These are phyloP conservation scores for Hesperia comma DNA, from an alignment of 2,888 invertebrate species.

Conservation along the genomic window DNA sequence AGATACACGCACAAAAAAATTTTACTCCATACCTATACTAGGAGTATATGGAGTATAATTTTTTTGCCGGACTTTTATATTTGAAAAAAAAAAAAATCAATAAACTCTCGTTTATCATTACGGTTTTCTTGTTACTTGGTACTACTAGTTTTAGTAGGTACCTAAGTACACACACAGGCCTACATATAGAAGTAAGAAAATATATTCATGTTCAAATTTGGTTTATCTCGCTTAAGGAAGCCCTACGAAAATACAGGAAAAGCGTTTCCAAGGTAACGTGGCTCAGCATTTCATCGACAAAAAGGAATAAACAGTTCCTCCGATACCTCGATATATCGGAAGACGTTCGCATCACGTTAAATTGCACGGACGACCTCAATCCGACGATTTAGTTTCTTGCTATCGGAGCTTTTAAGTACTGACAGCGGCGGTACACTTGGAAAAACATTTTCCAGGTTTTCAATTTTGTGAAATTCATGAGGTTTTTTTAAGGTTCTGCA, in stretches of 20 bases:
- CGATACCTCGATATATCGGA: conserved; percentile 21
- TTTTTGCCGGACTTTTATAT: too few species aligned
- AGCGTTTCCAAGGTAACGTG: background rate
- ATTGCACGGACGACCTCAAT: conserved; percentile 35
- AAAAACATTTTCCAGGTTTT: conserved; percentile 30
- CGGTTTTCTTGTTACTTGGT: too few species aligned
- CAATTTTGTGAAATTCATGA: conserved; percentile 25
- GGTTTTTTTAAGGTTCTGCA: conserved; percentile 5
- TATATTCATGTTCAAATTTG: too few species aligned
- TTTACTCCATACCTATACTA: too few species aligned
- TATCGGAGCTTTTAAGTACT: conserved; percentile 29
- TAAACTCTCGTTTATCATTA: too few species aligned
- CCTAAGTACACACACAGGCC: too few species aligned
- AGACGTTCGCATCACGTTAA: conserved; percentile 32
- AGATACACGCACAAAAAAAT: too few species aligned
- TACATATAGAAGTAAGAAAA: too few species aligned
- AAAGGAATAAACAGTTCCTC: conserved; percentile 2
- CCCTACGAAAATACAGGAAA: background rate
- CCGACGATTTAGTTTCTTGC: conserved; percentile 30
- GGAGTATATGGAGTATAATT: too few species aligned
- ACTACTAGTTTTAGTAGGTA: too few species aligned
- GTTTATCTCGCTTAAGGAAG: too few species aligned
- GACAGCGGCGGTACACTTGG: conserved; percentile 11
- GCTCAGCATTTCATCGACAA: background rate
- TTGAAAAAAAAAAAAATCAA: too few species aligned